A percentile compares a stretch with the other conserved stretches of the same genome.
These are phyloP conservation scores for Drosophila equinoxialis DNA, from an alignment of 1,140 invertebrate species.

Conservation along the genomic window DNA sequence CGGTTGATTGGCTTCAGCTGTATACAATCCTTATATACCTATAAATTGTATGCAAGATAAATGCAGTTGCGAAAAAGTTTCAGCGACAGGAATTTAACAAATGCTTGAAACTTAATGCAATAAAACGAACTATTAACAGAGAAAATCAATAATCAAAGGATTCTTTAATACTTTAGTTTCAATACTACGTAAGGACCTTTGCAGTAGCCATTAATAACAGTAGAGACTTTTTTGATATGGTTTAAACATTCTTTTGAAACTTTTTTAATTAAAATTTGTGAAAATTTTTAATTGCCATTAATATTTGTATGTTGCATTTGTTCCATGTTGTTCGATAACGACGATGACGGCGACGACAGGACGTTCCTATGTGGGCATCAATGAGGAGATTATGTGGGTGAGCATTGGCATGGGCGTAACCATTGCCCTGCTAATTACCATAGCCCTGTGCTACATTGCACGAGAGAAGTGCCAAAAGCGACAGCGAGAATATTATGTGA, in stretches of 20 bases:
- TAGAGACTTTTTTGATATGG: no score
- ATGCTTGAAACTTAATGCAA: background rate
- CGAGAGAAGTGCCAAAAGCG: conserved; percentile 90
- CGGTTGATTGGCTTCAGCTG: conserved; percentile 2
- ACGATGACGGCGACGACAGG: conserved; percentile 83
- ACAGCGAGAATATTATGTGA: conserved; percentile 87
- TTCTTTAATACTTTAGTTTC: no score
- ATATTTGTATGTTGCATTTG: background rate
- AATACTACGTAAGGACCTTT: no score
- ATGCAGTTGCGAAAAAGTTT: background rate
- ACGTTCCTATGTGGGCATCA: conserved; percentile 90
- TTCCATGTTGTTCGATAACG: background rate
- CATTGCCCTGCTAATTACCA: conserved; percentile 91
- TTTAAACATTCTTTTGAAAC: no score
- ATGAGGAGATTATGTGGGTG: conserved; percentile 93
- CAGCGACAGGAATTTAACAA: background rate
- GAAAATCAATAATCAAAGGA: no score
- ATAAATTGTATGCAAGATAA: background rate
- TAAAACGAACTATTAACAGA: background rate
- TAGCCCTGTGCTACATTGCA: conserved; percentile 91
- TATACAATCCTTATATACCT: background rate
- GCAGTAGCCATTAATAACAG: no score
- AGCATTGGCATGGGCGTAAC: conserved; percentile 92
- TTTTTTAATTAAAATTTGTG: background rate
- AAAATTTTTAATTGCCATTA: no score